A percentile compares a stretch with the other conserved stretches of the same genome.
These are phyloP conservation scores for Nasalis larvatus DNA, from an alignment of 2,113 vertebrate genomes.

Conservation along the genomic window DNA sequence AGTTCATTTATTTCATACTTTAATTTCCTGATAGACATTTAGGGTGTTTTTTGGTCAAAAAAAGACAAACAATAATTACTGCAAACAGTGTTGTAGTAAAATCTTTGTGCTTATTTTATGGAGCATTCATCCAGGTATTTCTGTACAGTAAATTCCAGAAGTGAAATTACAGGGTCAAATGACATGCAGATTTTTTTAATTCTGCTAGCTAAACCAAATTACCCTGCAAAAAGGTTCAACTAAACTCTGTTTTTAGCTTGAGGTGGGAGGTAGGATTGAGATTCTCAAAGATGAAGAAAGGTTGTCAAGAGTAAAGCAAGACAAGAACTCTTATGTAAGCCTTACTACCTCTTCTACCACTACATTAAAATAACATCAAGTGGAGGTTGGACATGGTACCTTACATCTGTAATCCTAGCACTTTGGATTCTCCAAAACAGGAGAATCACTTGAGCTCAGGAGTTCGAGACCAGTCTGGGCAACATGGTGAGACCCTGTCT, in stretches of 20 bases:
- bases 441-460: too few relatives aligned
- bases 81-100: neutral
- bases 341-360: neutral
- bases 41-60: neutral
- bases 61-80: too few relatives aligned
- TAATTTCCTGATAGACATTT: conserved; percentile 16
- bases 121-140: conserved; percentile 51
- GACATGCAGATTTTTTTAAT: conserved; percentile 60
- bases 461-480: too few relatives aligned
- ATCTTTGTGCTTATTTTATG: conserved; percentile 38
- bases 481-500: too few relatives aligned
- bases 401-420: too few relatives aligned
- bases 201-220: conserved; percentile 43
- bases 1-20: conserved; percentile 12
- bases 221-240: neutral
- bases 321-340: neutral
- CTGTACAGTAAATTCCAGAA: conserved; percentile 63
- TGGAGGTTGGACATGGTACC: neutral
- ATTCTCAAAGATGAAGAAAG: conserved; percentile 40
- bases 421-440: too few relatives aligned
- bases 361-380: conserved; percentile 33
- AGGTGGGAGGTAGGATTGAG: neutral
- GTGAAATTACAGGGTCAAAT: conserved; percentile 53
- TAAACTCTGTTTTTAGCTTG: conserved; percentile 45
- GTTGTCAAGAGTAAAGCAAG: neutral